Base-by-base conservation (phyloP, 2,113 vertebrate species). In the Scomber colias region DNA sequence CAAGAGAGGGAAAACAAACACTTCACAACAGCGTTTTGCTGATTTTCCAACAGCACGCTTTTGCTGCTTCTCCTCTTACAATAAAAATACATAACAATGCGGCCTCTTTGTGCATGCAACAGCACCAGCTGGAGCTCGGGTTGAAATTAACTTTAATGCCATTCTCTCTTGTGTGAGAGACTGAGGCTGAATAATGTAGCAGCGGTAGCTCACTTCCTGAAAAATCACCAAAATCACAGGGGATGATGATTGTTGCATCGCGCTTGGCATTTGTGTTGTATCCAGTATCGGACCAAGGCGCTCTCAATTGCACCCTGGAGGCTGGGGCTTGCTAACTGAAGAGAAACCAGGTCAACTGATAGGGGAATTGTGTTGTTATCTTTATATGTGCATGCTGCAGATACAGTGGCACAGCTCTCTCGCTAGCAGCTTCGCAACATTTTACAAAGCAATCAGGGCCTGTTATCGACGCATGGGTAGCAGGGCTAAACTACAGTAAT, bases 341-440 rank as follows among this genome's bases (percentile, higher is more conserved):
- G 90, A 89, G 86, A 92, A 92, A 92, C 78, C 93, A 87, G 91
- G 93, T 93, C 92, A 92, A 81, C 82, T 79, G 88, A 85, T 86
- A 69, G 87, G 91, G 90, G 92, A 91, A 88, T 89, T 74, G 89
- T 79, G 87, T 65, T 63, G 87, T 91, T 90, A 90, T 92, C 87
- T 91, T 84, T 86, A 87, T 83, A 84, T 86, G 88, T 80, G 89
- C 72, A 76, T 3, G 82, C 78, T 73, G 86, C 87, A 88, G 82
- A 88, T 85, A 70, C 81, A 71, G 77, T 57, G 84, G 74, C 78
- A 62, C 75, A 44, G 88, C 31, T 35, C 81, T 71, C 86, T 57
- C 65, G 61, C 78, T 74, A 85, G 61, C 77, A 73, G 81, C 81
- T 82, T 82, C 71, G 66, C 82, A 56, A 77, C 83, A 49, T 82